Evolutionary conservation across 2,888 invertebrate genomes (phyloP).

Genomic region (Acleris sparsana): DNA sequence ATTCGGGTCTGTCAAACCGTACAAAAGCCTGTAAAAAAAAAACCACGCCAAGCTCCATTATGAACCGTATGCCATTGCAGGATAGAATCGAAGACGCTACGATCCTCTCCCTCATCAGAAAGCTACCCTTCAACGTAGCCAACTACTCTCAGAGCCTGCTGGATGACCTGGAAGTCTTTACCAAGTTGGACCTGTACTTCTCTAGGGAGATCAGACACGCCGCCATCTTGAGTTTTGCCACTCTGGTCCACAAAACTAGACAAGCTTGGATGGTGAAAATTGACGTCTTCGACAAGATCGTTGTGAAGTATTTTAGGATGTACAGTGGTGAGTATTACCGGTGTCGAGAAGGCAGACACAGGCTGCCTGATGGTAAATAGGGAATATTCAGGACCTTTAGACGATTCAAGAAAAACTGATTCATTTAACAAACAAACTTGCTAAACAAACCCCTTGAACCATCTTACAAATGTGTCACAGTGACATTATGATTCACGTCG

Average conservation of each 20-base stretch:
- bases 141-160: constrained; percentile 78
- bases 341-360: too few relatives aligned
- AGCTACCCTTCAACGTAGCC: constrained; percentile 88
- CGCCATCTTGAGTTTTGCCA: constrained; percentile 87
- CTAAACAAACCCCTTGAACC: too few relatives aligned
- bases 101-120: constrained; percentile 85
- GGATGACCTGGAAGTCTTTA: constrained; percentile 81
- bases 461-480: too few relatives aligned
- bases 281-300: constrained; percentile 87
- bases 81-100: constrained; percentile 85
- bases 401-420: too few relatives aligned
- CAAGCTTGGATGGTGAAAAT: constrained; percentile 80
- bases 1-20: too few relatives aligned
- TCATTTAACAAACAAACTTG: too few relatives aligned
- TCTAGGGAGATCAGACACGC: constrained; percentile 84
- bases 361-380: too few relatives aligned
- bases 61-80: constrained; percentile 54
- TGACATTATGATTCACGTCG: too few relatives aligned
- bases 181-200: constrained; percentile 68
- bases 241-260: constrained; percentile 86
- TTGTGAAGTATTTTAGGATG: constrained; percentile 87
- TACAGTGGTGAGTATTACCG: constrained; percentile 83
- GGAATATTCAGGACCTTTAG: too few relatives aligned
- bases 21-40: too few relatives aligned
- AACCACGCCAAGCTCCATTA: too few relatives aligned